Evolutionary conservation across 2,797 vertebrate species (phyloP).

Genomic region (Xyrichtys novacula): DNA sequence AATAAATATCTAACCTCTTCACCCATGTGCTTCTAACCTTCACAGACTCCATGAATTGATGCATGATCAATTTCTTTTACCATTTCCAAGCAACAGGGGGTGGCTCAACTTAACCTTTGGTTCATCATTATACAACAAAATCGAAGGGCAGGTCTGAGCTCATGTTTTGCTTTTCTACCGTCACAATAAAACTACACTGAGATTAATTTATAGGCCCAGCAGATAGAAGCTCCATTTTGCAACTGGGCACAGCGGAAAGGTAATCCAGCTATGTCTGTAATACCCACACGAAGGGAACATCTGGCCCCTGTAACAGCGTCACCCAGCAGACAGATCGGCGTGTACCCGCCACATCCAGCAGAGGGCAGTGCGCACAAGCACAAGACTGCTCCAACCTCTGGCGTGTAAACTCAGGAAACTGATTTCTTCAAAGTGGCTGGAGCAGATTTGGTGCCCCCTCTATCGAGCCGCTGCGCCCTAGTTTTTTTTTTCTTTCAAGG

Average conservation of each 20-base stretch:
- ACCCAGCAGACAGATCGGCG: background rate
- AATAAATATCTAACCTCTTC: no score
- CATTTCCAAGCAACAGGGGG: no score
- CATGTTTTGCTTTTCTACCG: no score
- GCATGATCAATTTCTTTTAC: no score
- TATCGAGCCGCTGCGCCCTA: background rate
- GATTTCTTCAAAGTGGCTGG: conserved; percentile 44
- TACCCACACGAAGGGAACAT: conserved; percentile 10
- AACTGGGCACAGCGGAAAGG: background rate
- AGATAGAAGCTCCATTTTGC: background rate
- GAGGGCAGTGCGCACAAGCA: conserved; percentile 45
- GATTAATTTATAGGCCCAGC: background rate
- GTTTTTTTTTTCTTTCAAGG: background rate
- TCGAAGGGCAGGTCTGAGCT: no score
- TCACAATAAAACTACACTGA: no score
- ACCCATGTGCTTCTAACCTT: no score
- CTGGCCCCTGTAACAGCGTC: conserved; percentile 7
- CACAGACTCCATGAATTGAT: no score
- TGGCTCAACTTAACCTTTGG: no score
- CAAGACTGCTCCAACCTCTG: background rate
- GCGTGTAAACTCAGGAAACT: conserved; percentile 49
- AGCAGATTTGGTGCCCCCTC: conserved; percentile 30
- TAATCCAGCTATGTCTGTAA: background rate
- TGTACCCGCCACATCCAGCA: conserved; percentile 25
- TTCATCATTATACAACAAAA: no score